Evolutionary conservation across 2,113 vertebrate species (phyloP), one percentile per base, ranked within the genome.

Genomic region (Leucopsar rothschildi): DNA sequence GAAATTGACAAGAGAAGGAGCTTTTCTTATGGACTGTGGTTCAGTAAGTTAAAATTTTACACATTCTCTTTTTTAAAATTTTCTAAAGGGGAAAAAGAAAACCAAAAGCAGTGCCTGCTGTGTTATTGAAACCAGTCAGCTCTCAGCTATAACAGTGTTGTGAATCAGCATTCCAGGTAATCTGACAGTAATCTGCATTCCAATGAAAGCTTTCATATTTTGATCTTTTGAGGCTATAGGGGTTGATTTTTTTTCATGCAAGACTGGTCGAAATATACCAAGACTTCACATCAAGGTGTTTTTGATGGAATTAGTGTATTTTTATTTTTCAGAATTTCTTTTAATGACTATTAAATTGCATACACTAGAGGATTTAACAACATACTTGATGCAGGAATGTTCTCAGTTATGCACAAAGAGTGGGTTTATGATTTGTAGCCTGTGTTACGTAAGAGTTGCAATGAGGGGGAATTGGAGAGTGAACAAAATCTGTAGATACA

Each of bases 11-110:
- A 98, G 98, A 96, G 99, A 99, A 68, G 99, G 99, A 49, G 99
- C 99, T 55, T 99, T 99, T 97, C 98, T 99, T 77, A 98, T 99
- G 99, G 99, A 99, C 88, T 99, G 98, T 95, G 99, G 99, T 90
- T 98, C 97, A 24, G 99, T 99, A 96, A 98, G 99, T 94, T 64
- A 55, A 27, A 27, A 27, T 78, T 87, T 60, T 12, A n/a, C 8
- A 33, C 4, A 1, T 44, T 52, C 16, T 8, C 29, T 35, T 50
- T 16, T 19, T 24, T 31, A 3, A 5, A 17, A 7, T 10, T 39
- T 65, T 24, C 8, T 47, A 17, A 45, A 3, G 14, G 17, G 2
- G 4, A 15, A 22, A 56, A 50, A 42, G 31, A 31, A 17, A n/a
- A 37, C 37, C 20, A 65, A 80, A 29, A 13, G 1, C 31, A 17